Conservation (phyloP, 2,888 invertebrate species). For the Agrenia bidenticulata region DNA sequence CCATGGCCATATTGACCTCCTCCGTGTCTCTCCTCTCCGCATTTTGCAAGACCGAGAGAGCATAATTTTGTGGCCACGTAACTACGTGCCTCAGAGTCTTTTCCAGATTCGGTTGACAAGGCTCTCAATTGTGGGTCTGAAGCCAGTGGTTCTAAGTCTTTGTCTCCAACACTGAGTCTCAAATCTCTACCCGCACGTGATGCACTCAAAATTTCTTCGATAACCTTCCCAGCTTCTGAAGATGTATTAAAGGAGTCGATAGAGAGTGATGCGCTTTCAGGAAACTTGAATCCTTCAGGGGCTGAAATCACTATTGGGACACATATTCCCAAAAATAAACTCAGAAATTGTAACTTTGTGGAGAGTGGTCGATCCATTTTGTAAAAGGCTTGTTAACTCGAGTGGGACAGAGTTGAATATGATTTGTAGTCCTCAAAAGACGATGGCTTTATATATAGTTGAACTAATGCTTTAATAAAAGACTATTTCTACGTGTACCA, state of each 20-base stretch:
- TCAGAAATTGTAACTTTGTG: not conserved
- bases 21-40: constrained; percentile 34
- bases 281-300: constrained; percentile 34
- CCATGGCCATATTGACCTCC: constrained; percentile 19
- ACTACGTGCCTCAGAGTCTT: constrained; percentile 74
- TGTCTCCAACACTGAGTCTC: constrained; percentile 26
- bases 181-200: constrained; percentile 36
- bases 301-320: not conserved
- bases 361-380: constrained; percentile 14
- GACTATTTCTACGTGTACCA: not conserved
- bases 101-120: constrained; percentile 63
- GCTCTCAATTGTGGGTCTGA: constrained; percentile 75
- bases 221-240: constrained; percentile 28
- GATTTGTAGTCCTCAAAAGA: not conserved
- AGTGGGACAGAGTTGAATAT: not conserved
- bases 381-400: constrained; percentile 12
- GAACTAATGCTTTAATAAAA: not conserved
- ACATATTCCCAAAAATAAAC: not conserved
- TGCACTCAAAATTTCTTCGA: constrained; percentile 41
- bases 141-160: constrained; percentile 32
- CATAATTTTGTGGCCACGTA: constrained; percentile 80
- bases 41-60: constrained; percentile 65
- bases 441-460: not conserved
- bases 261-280: constrained; percentile 26
- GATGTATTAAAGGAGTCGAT: not conserved